Conservation (phyloP, 2,888 invertebrate species). For the Chamaedrilus cognettii region DNA sequence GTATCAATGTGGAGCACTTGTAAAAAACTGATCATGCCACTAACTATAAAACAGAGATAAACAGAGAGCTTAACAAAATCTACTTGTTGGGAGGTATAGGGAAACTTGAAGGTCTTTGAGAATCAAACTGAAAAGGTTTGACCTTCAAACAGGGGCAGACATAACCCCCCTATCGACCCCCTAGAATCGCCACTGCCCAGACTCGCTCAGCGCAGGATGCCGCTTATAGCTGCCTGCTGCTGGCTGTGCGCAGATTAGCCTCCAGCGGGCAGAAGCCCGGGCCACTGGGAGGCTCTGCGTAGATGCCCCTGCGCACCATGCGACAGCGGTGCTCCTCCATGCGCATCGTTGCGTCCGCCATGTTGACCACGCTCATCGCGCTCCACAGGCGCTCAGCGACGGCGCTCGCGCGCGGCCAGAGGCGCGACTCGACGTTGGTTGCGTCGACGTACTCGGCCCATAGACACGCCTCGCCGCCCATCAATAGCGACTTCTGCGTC, state of each 20-base stretch:
- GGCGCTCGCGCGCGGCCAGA: conserved; percentile 85
- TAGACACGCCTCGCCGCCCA: conserved; percentile 92
- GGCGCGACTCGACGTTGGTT: conserved; percentile 65
- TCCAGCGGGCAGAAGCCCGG: conserved; percentile 67
- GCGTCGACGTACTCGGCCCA: conserved; percentile 68
- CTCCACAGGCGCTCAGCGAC: conserved; percentile 85
- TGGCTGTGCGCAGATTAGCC: background rate
- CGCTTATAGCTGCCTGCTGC: no score
- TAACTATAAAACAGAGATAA: no score
- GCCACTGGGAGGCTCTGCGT: conserved; percentile 71
- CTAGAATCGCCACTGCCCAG: no score
- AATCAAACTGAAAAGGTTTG: no score
- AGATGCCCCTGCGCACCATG: conserved; percentile 69
- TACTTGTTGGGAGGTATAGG: no score
- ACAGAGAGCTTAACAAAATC: no score
- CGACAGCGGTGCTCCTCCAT: conserved; percentile 76
- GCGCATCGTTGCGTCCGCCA: conserved; percentile 64
- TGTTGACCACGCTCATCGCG: conserved; percentile 50
- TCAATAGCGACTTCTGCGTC: conserved; percentile 68
- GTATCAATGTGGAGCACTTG: no score
- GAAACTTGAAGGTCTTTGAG: no score
- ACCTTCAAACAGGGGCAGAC: no score
- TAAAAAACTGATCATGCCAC: no score
- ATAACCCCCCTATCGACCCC: no score
- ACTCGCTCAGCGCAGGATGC: no score